These are phyloP conservation scores for Dendrolimus kikuchii DNA, from an alignment of 1,140 invertebrate genomes.

Conservation along the genomic window DNA sequence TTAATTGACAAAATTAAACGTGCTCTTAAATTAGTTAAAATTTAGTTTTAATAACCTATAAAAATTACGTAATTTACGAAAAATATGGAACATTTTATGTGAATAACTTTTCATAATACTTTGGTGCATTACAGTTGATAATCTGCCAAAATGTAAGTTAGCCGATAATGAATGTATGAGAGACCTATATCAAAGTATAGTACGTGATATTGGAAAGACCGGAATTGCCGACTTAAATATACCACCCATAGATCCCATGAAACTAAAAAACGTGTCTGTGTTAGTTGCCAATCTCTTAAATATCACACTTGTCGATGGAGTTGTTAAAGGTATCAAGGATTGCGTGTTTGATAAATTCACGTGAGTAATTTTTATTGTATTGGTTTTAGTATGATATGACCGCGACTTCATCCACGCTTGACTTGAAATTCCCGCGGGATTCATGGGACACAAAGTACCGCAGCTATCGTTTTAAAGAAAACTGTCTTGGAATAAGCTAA, in stretches of 20 bases:
- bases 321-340: slow-evolving; percentile 30
- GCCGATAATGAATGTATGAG: slow-evolving; percentile 28
- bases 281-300: slow-evolving; percentile 22
- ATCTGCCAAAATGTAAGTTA: slow-evolving; percentile 30
- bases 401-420: neutral
- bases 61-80: too few relatives aligned
- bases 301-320: slow-evolving; percentile 30
- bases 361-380: slow-evolving; percentile 23
- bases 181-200: slow-evolving; percentile 12
- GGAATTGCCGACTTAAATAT: slow-evolving; percentile 36
- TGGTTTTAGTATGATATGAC: neutral
- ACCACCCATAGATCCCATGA: slow-evolving; percentile 35
- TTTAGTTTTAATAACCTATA: too few relatives aligned
- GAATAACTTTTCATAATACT: neutral
- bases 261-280: slow-evolving; percentile 23
- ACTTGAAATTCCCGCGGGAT: too few relatives aligned
- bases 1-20: too few relatives aligned
- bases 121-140: slow-evolving; percentile 36
- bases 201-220: slow-evolving; percentile 21
- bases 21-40: too few relatives aligned
- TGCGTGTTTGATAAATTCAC: slow-evolving; percentile 30
- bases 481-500: too few relatives aligned
- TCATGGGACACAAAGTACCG: too few relatives aligned
- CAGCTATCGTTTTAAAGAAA: too few relatives aligned
- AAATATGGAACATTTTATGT: too few relatives aligned